Evolutionary conservation across 2,888 invertebrate genomes (phyloP), one percentile per base, ranked within the genome.

Genomic region (Apamea monoglypha): DNA sequence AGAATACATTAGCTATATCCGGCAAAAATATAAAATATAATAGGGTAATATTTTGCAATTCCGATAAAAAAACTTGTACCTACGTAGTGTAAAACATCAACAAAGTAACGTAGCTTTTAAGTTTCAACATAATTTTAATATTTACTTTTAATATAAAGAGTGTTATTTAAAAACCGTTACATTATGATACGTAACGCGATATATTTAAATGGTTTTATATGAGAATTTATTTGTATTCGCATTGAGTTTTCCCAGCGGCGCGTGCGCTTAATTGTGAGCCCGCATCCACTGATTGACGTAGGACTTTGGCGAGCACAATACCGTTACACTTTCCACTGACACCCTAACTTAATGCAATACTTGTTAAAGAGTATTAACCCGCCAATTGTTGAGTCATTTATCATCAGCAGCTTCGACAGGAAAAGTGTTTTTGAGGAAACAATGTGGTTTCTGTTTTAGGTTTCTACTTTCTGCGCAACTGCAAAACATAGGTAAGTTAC

Each of bases 271-370:
- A 96, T 97, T 96, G 95, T 94, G 93, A 80, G 90, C 96, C 96
- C 96, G 96, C 96, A 97, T 97, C 91, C 89, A 92, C 93, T 96
- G 96, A 96, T 96, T 96, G 95, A 94, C 94, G 93, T 88, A 91
- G 90, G 90, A 93, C 92, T 92, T 93, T 87, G 76, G 84, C 80
- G 85, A 87, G 91, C 88, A 93, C 93, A 93, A 93, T 95, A 93
- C 95, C 94, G 95, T 95, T 95, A 95, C 95, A 95, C 93, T 94
- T 94, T 94, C 93, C 82, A 89, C 88, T 85, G 84, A 86, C 92
- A 90, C 92, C 90, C 92, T 89, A 91, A 91, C 88, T 89, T 89
- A 88, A 91, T 91, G 88, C 88, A 88, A 90, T 87, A 85, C 80
- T 88, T 82, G 81, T 87, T 88, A 88, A 81, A 85, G 44, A 82